A percentile compares a stretch with the other conserved stretches of the same genome.
These are phyloP conservation scores for Phyllotis vaccarum DNA, from an alignment of 2,797 vertebrate species.

Conservation along the genomic window DNA sequence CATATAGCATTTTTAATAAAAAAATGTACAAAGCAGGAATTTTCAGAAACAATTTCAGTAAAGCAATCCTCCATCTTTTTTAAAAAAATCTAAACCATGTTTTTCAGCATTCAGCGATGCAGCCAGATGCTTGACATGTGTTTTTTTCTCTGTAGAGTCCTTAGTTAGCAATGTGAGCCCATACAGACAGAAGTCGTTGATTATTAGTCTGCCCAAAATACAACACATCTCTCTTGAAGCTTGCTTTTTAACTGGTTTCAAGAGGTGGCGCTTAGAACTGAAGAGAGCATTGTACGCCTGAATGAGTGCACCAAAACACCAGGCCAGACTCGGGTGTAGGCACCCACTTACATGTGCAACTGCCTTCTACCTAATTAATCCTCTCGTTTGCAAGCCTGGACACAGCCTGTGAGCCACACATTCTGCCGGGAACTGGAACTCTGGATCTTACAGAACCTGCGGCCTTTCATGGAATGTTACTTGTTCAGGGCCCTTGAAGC, in stretches of 20 bases:
- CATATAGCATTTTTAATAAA: conserved; percentile 51
- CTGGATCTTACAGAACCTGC: conserved; percentile 68
- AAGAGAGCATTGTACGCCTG: conserved; percentile 81
- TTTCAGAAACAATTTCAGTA: conserved; percentile 64
- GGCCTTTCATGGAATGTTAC: conserved; percentile 64
- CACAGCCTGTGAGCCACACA: conserved; percentile 73
- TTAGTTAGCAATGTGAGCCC: conserved; percentile 51
- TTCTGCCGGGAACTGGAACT: conserved; percentile 75
- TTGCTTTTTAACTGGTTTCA: conserved; percentile 79
- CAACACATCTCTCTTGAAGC: conserved; percentile 73
- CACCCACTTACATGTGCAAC: conserved; percentile 81
- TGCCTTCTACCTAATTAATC: conserved; percentile 84
- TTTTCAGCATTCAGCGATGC: conserved; percentile 14
- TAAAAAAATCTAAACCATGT: conserved; percentile 40
- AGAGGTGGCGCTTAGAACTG: conserved; percentile 81
- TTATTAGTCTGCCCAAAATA: conserved; percentile 73
- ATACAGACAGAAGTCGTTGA: conserved; percentile 71
- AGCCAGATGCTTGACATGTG: neutral
- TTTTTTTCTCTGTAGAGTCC: conserved; percentile 51
- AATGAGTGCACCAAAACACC: conserved; percentile 79
- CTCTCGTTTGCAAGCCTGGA: conserved; percentile 78
- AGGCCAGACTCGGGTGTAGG: conserved; percentile 74
- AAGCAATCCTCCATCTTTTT: neutral
- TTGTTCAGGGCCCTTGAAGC: conserved; percentile 80
- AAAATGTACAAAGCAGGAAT: conserved; percentile 11